phyloP scores from a whole-genome alignment of 1,140 invertebrate genomes.

The Gonatopus flavifemur region DNA sequence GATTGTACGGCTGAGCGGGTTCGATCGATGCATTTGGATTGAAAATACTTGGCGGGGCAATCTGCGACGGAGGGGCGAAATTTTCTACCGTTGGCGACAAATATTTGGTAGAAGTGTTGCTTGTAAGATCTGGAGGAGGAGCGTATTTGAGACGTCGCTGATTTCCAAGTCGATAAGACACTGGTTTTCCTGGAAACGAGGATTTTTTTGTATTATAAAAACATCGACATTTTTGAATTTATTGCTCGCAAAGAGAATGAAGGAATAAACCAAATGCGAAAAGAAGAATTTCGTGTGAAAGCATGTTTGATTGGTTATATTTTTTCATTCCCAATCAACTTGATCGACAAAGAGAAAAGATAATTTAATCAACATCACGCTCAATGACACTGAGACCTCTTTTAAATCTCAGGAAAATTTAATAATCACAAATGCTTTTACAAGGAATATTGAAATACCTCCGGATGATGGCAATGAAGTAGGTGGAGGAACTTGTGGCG shows the following conservation, averaged over 20 bases:
- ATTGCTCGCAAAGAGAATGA: too few relatives aligned
- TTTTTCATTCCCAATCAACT: too few relatives aligned
- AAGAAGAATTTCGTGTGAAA: too few relatives aligned
- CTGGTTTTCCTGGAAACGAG: constrained; percentile 27
- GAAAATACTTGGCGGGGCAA: constrained; percentile 26
- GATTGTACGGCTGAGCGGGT: constrained; percentile 6
- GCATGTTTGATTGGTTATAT: too few relatives aligned
- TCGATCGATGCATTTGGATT: constrained; percentile 21
- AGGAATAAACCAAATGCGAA: too few relatives aligned
- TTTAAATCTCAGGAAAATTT: too few relatives aligned
- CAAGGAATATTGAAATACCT: constrained; percentile 17
- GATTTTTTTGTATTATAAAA: background rate
- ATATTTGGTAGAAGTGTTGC: constrained; percentile 17
- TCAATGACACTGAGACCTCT: too few relatives aligned
- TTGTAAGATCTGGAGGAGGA: constrained; percentile 47
- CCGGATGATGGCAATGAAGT: constrained; percentile 16
- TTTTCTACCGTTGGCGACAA: constrained; percentile 4
- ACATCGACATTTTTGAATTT: too few relatives aligned
- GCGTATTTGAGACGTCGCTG: constrained; percentile 52
- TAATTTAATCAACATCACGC: too few relatives aligned
- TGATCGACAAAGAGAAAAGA: too few relatives aligned
- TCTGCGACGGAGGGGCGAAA: constrained; percentile 3
- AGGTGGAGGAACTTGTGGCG: constrained; percentile 8
- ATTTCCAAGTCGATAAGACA: constrained; percentile 50
- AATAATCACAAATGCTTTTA: too few relatives aligned